These are phyloP conservation scores for Cephalopachus bancanus DNA, from an alignment of 2,797 vertebrate genomes.

Conservation along the genomic window DNA sequence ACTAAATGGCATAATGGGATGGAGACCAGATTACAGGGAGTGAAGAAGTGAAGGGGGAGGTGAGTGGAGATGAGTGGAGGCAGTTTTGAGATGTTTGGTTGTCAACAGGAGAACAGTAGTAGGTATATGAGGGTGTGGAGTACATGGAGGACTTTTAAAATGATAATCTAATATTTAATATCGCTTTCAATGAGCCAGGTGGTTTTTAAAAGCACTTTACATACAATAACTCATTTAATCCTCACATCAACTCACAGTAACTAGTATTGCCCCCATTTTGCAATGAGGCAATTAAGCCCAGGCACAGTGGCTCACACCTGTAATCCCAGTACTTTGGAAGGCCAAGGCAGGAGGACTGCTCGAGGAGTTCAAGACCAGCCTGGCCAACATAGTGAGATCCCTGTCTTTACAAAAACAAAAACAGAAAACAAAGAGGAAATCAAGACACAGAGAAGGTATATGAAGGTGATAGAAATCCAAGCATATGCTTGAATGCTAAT, in stretches of 20 bases:
- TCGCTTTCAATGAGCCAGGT: conserved; percentile 20
- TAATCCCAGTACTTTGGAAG: too few species aligned
- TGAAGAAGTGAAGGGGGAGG: not conserved
- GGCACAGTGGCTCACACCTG: too few species aligned
- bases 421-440: not conserved
- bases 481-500: not conserved
- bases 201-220: conserved; percentile 20
- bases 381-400: too few species aligned
- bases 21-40: not conserved
- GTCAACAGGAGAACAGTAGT: not conserved
- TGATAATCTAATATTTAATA: not conserved
- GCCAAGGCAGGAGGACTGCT: too few species aligned
- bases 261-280: not conserved
- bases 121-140: not conserved
- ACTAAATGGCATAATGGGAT: not conserved
- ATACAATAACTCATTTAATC: not conserved
- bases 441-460: not conserved
- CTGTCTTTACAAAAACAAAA: too few species aligned
- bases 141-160: not conserved
- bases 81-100: not conserved
- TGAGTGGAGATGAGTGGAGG: not conserved
- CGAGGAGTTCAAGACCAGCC: too few species aligned
- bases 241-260: not conserved
- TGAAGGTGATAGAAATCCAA: conserved; percentile 12
- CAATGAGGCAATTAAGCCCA: too few species aligned